Base-by-base conservation (phyloP, 2,888 invertebrate species). In the Coleophora deauratella region DNA sequence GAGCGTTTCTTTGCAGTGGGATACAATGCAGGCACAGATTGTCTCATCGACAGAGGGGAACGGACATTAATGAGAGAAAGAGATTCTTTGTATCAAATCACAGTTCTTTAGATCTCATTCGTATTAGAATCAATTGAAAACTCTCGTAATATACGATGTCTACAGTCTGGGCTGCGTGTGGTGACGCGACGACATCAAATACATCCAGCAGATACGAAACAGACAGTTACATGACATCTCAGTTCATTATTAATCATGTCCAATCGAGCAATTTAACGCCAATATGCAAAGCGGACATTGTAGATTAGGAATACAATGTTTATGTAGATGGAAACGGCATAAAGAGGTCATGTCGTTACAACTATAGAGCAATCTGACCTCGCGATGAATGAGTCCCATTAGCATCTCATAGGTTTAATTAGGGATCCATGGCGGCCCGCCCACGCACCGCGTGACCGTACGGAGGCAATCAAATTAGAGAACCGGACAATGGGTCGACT, bases 61-160 rank as follows among this genome's bases (percentile, higher is more conserved):
- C 77, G 84, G 82, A 81, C 85, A 82, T 59, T 72, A 75, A 74
- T 65, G 59, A 68, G 71, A 34, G 11, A 67, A 62, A 70, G 70
- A 74, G 61, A 66, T 68, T 72, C 21, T 58, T 70, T 65, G 60
- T 68, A 71, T 80, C 67, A 66, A 80, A 84, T 81, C 82, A 75
- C 71, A 70, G 72, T 68, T 67, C 68, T 65, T 66, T 70, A 65
- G 65, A 72, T 67, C 69, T 66, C 73, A 69, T 73, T 73, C 76
- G 66, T 72, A 82, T 84, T 75, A 79, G 75, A 72, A 72, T 80
- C 81, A 82, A 84, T 84, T 84, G 74, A 80, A 74, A 77, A 71
- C 66, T 69, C 65, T 62, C 64, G 66, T 62, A 62, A 58, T 59
- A 62, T 66, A 67, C 70, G 75, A 73, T 70, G 72, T 67, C 21